phyloP scores from a whole-genome alignment of 2,888 invertebrate genomes.

The Teleiodes luculella region DNA sequence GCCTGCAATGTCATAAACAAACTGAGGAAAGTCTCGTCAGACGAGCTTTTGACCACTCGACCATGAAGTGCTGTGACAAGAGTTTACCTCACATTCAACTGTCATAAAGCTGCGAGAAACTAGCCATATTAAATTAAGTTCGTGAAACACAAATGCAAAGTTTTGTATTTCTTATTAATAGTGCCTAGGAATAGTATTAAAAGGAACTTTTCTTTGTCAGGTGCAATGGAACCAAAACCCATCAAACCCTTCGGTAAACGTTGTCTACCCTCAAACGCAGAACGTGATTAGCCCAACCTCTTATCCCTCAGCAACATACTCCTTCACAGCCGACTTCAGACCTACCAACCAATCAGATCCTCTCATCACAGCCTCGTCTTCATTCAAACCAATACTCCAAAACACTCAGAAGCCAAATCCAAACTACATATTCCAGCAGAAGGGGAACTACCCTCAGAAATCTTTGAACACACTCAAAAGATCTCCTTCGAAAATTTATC shows the following conservation, averaged over 20 bases:
- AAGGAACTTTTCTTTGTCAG: slow-evolving; percentile 48
- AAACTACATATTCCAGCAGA: slow-evolving; percentile 69
- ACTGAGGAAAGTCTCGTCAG: too few relatives aligned
- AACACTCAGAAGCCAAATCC: slow-evolving; percentile 59
- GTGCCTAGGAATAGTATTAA: too few relatives aligned
- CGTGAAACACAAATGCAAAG: too few relatives aligned
- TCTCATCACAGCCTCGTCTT: slow-evolving; percentile 71
- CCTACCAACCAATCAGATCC: slow-evolving; percentile 80
- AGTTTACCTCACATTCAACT: too few relatives aligned
- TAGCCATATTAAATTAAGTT: too few relatives aligned
- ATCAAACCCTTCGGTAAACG: slow-evolving; percentile 80
- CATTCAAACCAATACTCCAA: slow-evolving; percentile 78
- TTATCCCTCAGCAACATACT: slow-evolving; percentile 87
- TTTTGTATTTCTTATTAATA: too few relatives aligned
- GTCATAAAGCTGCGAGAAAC: too few relatives aligned
- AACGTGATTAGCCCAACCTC: slow-evolving; percentile 82
- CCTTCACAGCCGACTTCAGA: slow-evolving; percentile 90
- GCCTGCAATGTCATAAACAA: too few relatives aligned
- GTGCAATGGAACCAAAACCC: slow-evolving; percentile 87
- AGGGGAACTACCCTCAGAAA: slow-evolving; percentile 56
- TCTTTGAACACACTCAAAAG: slow-evolving; percentile 55
- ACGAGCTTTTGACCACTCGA: too few relatives aligned
- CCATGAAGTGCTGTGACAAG: too few relatives aligned
- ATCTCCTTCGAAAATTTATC: slow-evolving; percentile 59
- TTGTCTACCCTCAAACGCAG: slow-evolving; percentile 81